Evolutionary conservation across 92 coral and sea anemone species (phyloP).

Genomic region (Siderastrea siderea): DNA sequence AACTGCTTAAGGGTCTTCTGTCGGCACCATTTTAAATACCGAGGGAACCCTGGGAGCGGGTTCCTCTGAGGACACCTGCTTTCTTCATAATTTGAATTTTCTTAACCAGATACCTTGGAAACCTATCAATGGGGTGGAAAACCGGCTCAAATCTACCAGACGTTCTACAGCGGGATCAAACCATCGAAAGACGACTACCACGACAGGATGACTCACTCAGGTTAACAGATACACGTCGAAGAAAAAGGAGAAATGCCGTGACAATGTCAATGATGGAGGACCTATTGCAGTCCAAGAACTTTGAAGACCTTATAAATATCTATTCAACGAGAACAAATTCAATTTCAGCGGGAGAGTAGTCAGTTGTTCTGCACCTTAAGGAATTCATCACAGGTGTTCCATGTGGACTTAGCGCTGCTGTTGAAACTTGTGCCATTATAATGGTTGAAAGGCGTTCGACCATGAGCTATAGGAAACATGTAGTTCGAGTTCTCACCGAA

Average conservation of each 20-base stretch:
- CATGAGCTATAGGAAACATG: too few relatives aligned
- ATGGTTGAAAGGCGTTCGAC: too few relatives aligned
- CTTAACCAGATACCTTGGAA: neutral
- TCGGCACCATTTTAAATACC: too few relatives aligned
- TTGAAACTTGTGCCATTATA: neutral
- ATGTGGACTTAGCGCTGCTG: neutral
- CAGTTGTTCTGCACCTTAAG: neutral
- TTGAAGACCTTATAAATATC: slow-evolving; percentile 30
- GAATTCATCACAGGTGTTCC: neutral
- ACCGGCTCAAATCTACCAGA: neutral
- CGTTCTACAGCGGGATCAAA: neutral
- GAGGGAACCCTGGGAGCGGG: too few relatives aligned
- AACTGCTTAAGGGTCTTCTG: too few relatives aligned
- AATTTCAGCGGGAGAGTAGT: neutral
- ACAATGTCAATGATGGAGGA: slow-evolving; percentile 28
- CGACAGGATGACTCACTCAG: neutral
- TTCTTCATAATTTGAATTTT: too few relatives aligned
- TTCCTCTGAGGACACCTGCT: too few relatives aligned
- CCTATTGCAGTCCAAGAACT: slow-evolving; percentile 5
- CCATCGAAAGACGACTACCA: neutral
- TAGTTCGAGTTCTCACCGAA: too few relatives aligned
- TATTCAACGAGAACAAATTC: slow-evolving; percentile 20
- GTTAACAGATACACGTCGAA: neutral
- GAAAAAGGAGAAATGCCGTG: slow-evolving; percentile 31
- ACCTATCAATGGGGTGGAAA: slow-evolving; percentile 29